Conservation (phyloP, 2,888 invertebrate species). For the Drosophila maculinotata region DNA sequence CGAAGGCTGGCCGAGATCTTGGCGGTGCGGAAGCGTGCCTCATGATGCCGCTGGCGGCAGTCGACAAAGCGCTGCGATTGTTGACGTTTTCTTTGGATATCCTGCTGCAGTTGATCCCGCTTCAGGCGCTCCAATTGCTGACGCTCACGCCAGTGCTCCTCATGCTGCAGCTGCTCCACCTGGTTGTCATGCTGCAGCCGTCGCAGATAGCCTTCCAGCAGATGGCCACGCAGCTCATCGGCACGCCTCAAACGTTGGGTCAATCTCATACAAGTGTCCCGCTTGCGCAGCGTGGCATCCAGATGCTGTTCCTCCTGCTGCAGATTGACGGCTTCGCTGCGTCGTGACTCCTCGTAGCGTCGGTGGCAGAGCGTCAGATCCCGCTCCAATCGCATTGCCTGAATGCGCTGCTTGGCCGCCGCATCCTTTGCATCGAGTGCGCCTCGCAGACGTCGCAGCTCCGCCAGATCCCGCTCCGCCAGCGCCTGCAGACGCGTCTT, state of each 20-base stretch:
- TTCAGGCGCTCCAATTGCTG: constrained; percentile 77
- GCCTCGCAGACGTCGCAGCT: constrained; percentile 78
- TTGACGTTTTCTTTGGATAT: constrained; percentile 80
- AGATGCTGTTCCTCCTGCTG: constrained; percentile 83
- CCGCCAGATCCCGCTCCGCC: constrained; percentile 80
- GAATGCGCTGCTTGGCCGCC: constrained; percentile 79
- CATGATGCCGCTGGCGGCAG: constrained; percentile 75
- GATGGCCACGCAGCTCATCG: constrained; percentile 78
- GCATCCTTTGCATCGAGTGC: constrained; percentile 81
- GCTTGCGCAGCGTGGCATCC: constrained; percentile 81
- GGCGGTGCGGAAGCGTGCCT: constrained; percentile 81
- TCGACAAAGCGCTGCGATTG: constrained; percentile 82
- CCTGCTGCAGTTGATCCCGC: constrained; percentile 77
- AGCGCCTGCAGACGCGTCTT: constrained; percentile 82
- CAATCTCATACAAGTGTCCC: constrained; percentile 80
- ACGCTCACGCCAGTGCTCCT: constrained; percentile 83
- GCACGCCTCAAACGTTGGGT: constrained; percentile 82
- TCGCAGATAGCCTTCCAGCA: constrained; percentile 79
- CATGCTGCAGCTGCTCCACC: constrained; percentile 83
- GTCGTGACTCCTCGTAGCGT: constrained; percentile 81
- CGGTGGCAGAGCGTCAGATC: constrained; percentile 79
- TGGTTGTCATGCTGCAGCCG: constrained; percentile 83
- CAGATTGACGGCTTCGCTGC: constrained; percentile 79
- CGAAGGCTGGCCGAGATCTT: constrained; percentile 84
- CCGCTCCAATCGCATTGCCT: constrained; percentile 78